Evolutionary conservation across 2,113 vertebrate genomes (phyloP).

Genomic region (Chaetodon auriga): DNA sequence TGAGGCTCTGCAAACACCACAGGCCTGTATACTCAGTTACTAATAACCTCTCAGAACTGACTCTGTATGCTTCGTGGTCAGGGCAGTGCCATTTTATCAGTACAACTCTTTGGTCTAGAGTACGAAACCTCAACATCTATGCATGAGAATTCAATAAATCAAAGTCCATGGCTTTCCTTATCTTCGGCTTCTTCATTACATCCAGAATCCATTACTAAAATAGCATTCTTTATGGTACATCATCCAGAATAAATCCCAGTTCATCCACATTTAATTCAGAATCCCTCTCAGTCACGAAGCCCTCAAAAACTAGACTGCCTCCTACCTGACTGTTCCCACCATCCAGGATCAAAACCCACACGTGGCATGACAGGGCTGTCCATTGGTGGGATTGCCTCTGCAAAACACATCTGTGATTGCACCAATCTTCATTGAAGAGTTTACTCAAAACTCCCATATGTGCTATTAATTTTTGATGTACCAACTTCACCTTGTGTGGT

Average conservation of each 20-base stretch:
- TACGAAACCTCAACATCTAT: neutral
- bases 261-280: slow-evolving; percentile 6
- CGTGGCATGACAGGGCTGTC: too few relatives aligned
- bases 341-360: too few relatives aligned
- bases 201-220: slow-evolving; percentile 5
- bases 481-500: too few relatives aligned
- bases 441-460: too few relatives aligned
- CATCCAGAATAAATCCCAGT: slow-evolving; percentile 1
- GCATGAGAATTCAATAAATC: neutral
- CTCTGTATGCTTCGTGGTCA: neutral
- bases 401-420: too few relatives aligned
- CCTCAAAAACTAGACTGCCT: too few relatives aligned
- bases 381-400: too few relatives aligned
- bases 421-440: too few relatives aligned
- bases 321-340: too few relatives aligned
- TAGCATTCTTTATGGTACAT: neutral
- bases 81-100: neutral
- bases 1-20: neutral
- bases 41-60: neutral
- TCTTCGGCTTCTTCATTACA: slow-evolving; percentile 11
- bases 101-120: neutral
- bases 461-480: too few relatives aligned
- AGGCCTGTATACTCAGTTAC: neutral
- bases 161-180: neutral
- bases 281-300: slow-evolving; percentile 19